Percentiles rank a stretch among this genome's conserved stretches.
phyloP scores from a whole-genome alignment of 1,140 invertebrate species.

The Leguminivora glycinivorella region DNA sequence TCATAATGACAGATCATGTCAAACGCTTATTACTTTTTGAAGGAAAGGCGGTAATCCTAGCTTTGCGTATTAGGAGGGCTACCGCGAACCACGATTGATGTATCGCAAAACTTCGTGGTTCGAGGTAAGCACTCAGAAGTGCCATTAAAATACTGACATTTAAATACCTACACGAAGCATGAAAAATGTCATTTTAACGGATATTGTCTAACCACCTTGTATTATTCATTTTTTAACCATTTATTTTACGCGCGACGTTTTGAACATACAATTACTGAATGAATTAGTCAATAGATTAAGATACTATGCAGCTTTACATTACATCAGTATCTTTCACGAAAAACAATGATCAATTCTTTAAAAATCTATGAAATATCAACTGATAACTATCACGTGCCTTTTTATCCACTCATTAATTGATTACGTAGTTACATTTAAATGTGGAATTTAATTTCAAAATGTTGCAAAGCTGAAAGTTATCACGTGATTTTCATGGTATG shows the following conservation, averaged over 20 bases:
- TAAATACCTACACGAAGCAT: neutral
- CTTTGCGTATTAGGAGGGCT: no score
- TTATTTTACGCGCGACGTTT: conserved; percentile 5
- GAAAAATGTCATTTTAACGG: neutral
- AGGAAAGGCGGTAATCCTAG: no score
- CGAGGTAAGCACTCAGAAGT: no score
- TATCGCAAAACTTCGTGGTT: no score
- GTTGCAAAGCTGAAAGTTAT: neutral
- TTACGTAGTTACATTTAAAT: no score
- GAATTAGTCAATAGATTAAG: conserved; percentile 8
- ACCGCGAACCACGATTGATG: no score
- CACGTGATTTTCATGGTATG: neutral
- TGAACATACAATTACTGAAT: neutral
- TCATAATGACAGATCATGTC: conserved; percentile 1
- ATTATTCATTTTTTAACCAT: neutral
- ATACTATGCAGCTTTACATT: neutral
- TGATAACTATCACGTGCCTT: neutral
- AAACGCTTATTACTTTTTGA: no score
- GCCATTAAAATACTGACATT: neutral
- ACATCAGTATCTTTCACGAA: neutral
- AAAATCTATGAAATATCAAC: neutral
- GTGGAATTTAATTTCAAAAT: no score
- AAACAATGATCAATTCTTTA: neutral
- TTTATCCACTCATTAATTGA: neutral
- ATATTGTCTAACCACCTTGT: conserved; percentile 3